Evolutionary conservation across 2,888 invertebrate genomes (phyloP).

Genomic region (Homarus gammarus): DNA sequence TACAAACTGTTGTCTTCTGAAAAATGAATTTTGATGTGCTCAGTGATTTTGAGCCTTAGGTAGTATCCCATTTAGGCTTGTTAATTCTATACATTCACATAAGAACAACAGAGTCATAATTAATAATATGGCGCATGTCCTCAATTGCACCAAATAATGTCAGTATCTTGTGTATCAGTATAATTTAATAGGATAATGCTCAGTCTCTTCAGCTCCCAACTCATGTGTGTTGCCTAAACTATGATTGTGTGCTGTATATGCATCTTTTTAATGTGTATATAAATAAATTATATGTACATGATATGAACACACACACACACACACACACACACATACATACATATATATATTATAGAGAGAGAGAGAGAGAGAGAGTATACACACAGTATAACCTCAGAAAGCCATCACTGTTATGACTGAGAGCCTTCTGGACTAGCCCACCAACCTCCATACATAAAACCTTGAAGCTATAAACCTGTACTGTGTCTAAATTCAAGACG

Average conservation of each 20-base stretch:
- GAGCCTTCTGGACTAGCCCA: no score
- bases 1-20: constrained; percentile 59
- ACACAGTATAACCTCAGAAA: no score
- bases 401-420: no score
- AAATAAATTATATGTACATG: constrained; percentile 11
- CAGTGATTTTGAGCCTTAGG: constrained; percentile 29
- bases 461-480: no score
- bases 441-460: no score
- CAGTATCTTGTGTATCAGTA: neutral
- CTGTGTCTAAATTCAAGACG: no score
- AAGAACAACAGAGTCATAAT: neutral
- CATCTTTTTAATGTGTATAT: constrained; percentile 24
- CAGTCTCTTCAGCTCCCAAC: neutral
- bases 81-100: neutral
- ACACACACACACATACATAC: neutral
- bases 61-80: constrained; percentile 45
- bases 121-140: constrained; percentile 23
- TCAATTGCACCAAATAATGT: constrained; percentile 11
- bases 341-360: no score
- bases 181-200: constrained; percentile 28
- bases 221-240: constrained; percentile 22
- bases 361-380: no score
- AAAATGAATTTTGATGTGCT: constrained; percentile 31
- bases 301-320: constrained; percentile 1
- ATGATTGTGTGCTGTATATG: constrained; percentile 1